These are phyloP conservation scores for Cettia cetti DNA, from an alignment of 2,113 vertebrate species.

Conservation along the genomic window DNA sequence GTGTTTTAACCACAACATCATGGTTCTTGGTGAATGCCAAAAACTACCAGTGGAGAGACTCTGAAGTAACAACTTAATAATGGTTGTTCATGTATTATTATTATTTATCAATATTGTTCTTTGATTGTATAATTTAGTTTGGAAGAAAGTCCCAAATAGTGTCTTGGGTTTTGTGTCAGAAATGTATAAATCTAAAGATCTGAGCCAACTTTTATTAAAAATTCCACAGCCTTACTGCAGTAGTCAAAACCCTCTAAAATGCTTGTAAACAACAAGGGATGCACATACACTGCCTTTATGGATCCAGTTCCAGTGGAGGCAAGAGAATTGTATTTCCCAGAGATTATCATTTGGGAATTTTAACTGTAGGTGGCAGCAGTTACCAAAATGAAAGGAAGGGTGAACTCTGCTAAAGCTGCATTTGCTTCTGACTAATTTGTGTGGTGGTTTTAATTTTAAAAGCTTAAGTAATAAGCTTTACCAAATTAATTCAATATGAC, in stretches of 20 bases:
- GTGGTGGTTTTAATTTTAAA: not conserved
- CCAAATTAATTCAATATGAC: not conserved
- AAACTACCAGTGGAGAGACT: not conserved
- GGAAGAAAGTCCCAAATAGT: not conserved
- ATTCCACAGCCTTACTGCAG: not conserved
- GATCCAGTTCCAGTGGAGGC: not conserved
- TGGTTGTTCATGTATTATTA: not conserved
- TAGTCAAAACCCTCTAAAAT: not conserved
- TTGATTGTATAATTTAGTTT: not conserved
- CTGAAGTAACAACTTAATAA: not conserved
- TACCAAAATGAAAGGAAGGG: not conserved
- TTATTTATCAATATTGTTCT: not conserved
- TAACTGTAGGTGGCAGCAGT: slow-evolving; percentile 10
- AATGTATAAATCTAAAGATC: not conserved
- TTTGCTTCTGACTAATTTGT: not conserved
- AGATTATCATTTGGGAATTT: not conserved
- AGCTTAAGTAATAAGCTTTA: not conserved
- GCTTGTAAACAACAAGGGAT: not conserved
- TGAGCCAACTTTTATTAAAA: not conserved
- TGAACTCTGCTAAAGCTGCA: not conserved
- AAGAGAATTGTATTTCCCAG: not conserved
- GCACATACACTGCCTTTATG: not conserved
- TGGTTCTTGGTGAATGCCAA: not conserved
- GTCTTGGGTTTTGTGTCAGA: not conserved
- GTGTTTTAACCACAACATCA: not conserved